These are phyloP conservation scores for Psilanteris sp. DNA, from an alignment of 1,140 invertebrate genomes.

Conservation along the genomic window DNA sequence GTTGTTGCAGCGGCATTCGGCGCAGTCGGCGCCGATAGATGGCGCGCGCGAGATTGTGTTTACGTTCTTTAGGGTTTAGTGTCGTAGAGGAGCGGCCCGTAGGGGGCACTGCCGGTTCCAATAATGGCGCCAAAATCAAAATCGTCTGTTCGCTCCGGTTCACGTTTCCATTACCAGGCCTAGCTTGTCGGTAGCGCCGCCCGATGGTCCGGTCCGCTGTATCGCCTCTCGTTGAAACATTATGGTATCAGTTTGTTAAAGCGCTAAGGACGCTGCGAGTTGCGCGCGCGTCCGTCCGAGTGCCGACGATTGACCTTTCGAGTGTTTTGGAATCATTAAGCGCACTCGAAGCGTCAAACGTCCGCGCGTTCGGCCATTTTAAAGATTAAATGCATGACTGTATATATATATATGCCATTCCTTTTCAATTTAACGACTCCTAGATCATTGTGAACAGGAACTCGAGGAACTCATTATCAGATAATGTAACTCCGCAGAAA, in stretches of 20 bases:
- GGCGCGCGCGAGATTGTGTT: slow-evolving; percentile 3
- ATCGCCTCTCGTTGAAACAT: slow-evolving; percentile 15
- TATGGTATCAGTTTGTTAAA: too few relatives aligned
- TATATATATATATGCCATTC: too few relatives aligned
- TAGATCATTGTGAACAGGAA: slow-evolving; percentile 1
- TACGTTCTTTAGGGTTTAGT: slow-evolving; percentile 10
- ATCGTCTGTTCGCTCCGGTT: background rate
- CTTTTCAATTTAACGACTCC: background rate
- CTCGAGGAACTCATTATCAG: slow-evolving; percentile 15
- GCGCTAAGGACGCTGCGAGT: too few relatives aligned
- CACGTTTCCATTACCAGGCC: slow-evolving; percentile 42
- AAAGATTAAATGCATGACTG: too few relatives aligned
- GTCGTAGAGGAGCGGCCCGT: background rate
- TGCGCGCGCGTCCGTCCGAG: too few relatives aligned
- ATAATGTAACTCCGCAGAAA: slow-evolving; percentile 23
- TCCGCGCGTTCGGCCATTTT: too few relatives aligned
- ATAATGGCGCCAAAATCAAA: slow-evolving; percentile 25
- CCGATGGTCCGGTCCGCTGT: background rate
- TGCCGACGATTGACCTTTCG: too few relatives aligned
- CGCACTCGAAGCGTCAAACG: too few relatives aligned
- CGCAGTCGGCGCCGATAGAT: slow-evolving; percentile 1
- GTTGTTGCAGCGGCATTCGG: slow-evolving; percentile 12
- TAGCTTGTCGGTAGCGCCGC: slow-evolving; percentile 13
- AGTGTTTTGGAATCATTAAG: too few relatives aligned
- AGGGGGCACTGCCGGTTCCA: slow-evolving; percentile 1